phyloP scores from a whole-genome alignment of 2,888 invertebrate species.

The Malacosoma neustria region DNA sequence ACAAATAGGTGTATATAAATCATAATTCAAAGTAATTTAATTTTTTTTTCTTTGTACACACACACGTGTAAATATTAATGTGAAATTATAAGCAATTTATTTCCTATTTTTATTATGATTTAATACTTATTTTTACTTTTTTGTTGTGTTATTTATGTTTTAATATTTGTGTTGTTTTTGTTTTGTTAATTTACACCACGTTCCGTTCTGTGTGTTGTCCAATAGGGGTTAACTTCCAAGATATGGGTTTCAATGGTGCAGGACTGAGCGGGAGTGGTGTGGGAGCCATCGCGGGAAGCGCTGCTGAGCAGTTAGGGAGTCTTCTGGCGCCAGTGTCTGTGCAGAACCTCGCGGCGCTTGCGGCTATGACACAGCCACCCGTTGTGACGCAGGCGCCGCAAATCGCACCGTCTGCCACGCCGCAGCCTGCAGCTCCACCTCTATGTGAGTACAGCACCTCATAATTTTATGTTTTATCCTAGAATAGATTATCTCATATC shows the following conservation, averaged over 20 bases:
- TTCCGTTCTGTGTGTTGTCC: conserved; percentile 5
- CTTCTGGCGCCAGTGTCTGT: conserved; percentile 88
- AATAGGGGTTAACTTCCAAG: conserved; percentile 68
- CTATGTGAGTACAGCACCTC: conserved; percentile 54
- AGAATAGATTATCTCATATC: no score
- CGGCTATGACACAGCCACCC: conserved; percentile 83
- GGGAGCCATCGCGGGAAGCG: conserved; percentile 65
- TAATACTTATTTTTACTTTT: neutral
- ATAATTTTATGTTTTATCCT: no score
- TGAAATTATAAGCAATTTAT: no score
- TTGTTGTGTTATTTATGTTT: neutral
- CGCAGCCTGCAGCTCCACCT: conserved; percentile 44
- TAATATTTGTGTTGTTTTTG: conserved; percentile 6
- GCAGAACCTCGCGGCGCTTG: conserved; percentile 93
- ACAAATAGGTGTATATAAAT: no score
- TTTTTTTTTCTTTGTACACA: no score
- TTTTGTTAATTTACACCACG: conserved; percentile 9
- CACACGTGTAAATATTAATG: no score
- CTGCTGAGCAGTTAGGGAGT: conserved; percentile 92
- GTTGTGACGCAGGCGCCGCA: conserved; percentile 66
- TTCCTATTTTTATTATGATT: no score
- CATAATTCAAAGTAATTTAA: no score
- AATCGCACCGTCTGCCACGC: conserved; percentile 60
- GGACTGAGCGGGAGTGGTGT: conserved; percentile 54
- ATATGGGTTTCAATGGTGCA: conserved; percentile 72